Evolutionary conservation across 23 tunicate genomes (phyloP).

Genomic region (Trididemnum miniatum): DNA sequence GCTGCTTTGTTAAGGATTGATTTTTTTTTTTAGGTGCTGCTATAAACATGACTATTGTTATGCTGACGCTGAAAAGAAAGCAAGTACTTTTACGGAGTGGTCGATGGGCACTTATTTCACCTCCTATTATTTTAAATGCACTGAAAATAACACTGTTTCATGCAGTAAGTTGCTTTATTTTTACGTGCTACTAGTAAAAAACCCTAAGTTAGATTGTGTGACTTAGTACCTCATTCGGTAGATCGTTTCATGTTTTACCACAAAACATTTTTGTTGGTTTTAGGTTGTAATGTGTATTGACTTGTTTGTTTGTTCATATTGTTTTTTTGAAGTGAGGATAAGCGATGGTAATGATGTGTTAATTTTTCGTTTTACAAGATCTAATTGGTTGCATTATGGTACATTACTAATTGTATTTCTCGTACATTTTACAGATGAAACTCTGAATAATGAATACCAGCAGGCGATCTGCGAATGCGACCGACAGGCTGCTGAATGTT

Average conservation of each 20-base stretch:
- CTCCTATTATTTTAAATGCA: constrained; percentile 53
- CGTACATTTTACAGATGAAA: neutral
- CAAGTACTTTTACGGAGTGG: constrained; percentile 28
- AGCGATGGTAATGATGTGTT: no score
- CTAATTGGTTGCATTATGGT: no score
- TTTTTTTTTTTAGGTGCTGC: constrained; percentile 59
- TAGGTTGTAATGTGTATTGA: no score
- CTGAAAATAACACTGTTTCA: neutral
- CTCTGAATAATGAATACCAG: constrained; percentile 1
- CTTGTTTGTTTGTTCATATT: no score
- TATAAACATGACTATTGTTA: constrained; percentile 85
- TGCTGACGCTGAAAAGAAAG: constrained; percentile 35
- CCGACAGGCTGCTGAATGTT: constrained; percentile 79
- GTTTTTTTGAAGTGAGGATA: no score
- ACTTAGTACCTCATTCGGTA: no score
- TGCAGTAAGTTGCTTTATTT: constrained; percentile 22
- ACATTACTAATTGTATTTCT: no score
- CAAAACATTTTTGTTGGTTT: no score
- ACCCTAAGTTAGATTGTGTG: no score
- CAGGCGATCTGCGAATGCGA: constrained; percentile 85
- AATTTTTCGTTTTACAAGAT: no score
- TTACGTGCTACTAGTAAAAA: no score
- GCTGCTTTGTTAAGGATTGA: neutral
- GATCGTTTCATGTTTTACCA: no score
- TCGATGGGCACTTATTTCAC: constrained; percentile 55